Evolutionary conservation across 2,888 invertebrate genomes (phyloP).

Genomic region (Psylliodes chrysocephalus): DNA sequence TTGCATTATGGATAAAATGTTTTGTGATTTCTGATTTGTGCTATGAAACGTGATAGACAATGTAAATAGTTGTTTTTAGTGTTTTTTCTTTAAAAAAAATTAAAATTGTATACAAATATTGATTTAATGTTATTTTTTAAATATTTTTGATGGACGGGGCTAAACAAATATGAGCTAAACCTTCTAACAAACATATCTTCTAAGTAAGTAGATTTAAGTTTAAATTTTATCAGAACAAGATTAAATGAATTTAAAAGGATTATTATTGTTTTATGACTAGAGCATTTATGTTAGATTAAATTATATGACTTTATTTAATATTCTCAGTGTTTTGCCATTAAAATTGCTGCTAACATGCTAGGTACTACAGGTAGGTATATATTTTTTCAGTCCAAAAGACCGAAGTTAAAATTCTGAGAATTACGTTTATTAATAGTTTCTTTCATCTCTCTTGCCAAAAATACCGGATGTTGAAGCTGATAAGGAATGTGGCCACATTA

Average conservation of each 20-base stretch:
- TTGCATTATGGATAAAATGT: constrained; percentile 7
- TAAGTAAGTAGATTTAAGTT: constrained; percentile 21
- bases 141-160: neutral
- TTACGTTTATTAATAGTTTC: neutral
- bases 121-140: constrained; percentile 13
- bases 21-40: too few species aligned
- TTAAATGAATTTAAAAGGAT: constrained; percentile 14
- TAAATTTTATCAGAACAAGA: constrained; percentile 14
- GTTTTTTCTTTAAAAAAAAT: neutral
- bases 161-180: neutral
- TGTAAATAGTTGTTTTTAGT: too few species aligned
- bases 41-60: too few species aligned
- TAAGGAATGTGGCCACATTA: neutral
- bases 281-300: constrained; percentile 12
- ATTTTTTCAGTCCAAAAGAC: neutral
- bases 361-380: neutral
- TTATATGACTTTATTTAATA: neutral
- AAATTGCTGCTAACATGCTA: neutral
- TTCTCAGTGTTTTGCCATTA: neutral
- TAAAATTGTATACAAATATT: constrained; percentile 14
- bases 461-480: constrained; percentile 21
- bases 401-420: constrained; percentile 4
- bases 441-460: constrained; percentile 10
- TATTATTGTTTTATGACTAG: constrained; percentile 18
- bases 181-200: constrained; percentile 2